phyloP scores from a whole-genome alignment of 2,113 vertebrate genomes.

The Cricetomys ansorgei region DNA sequence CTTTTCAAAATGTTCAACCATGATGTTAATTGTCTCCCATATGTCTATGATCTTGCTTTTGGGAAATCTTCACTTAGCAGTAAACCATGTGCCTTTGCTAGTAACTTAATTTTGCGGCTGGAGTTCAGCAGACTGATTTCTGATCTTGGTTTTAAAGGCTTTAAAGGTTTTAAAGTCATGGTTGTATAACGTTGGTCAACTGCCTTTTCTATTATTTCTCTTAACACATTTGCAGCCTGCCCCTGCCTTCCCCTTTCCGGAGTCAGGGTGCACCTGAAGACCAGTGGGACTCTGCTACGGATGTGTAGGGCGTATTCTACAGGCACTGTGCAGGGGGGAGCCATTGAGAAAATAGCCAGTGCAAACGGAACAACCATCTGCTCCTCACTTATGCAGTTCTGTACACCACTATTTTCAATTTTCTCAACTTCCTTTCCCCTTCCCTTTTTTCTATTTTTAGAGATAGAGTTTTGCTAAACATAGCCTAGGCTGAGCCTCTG shows the following conservation, averaged over 20 bases:
- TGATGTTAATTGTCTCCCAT: background rate
- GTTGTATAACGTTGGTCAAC: background rate
- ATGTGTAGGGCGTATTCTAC: background rate
- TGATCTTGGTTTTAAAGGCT: background rate
- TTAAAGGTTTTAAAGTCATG: too few species aligned
- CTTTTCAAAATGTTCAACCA: background rate
- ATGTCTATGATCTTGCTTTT: background rate
- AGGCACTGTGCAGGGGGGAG: accelerated
- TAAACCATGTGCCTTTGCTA: background rate
- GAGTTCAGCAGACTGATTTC: background rate
- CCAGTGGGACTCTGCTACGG: background rate
- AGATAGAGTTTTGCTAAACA: background rate
- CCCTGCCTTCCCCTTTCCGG: background rate
- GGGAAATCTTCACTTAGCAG: background rate
- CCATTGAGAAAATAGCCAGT: background rate
- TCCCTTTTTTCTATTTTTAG: background rate
- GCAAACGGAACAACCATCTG: background rate
- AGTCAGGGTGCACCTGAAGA: background rate
- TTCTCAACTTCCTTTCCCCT: background rate
- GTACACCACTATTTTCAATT: background rate
- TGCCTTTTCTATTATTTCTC: background rate
- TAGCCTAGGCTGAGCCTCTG: background rate
- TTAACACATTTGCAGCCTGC: background rate
- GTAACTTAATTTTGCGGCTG: too few species aligned
- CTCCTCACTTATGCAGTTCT: background rate